These are phyloP conservation scores for Acanthoscelides obtectus DNA, from an alignment of 2,888 invertebrate species.

Conservation along the genomic window DNA sequence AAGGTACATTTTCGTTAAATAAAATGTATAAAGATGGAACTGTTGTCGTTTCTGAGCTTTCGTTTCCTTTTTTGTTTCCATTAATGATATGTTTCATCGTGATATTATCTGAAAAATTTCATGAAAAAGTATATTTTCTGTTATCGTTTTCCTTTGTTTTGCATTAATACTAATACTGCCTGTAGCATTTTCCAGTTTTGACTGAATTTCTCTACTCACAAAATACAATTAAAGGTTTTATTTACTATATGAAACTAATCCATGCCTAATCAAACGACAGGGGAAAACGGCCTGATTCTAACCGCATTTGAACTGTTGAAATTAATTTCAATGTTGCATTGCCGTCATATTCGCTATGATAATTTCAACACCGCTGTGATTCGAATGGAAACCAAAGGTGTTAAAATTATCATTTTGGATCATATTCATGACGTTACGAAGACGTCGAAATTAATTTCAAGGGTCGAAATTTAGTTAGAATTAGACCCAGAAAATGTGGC, in stretches of 20 bases:
- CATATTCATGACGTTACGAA: too few relatives aligned
- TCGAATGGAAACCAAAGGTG: too few relatives aligned
- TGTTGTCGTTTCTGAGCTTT: slow-evolving; percentile 27
- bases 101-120: background rate
- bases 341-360: too few relatives aligned
- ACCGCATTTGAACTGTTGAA: too few relatives aligned
- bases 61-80: background rate
- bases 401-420: too few relatives aligned
- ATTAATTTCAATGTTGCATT: too few relatives aligned
- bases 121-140: background rate
- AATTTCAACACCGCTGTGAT: too few relatives aligned
- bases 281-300: background rate
- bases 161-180: background rate
- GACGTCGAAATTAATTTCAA: too few relatives aligned
- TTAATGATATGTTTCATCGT: background rate
- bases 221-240: slow-evolving; percentile 15
- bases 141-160: background rate
- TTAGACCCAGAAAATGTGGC: too few relatives aligned
- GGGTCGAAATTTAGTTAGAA: too few relatives aligned
- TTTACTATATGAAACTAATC: background rate
- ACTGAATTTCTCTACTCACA: slow-evolving; percentile 1
- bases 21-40: background rate
- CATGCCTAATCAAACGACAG: background rate
- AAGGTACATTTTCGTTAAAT: slow-evolving; percentile 30
- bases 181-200: background rate